These are phyloP conservation scores for Setipinna tenuifilis DNA, from an alignment of 2,797 vertebrate species.

Conservation along the genomic window DNA sequence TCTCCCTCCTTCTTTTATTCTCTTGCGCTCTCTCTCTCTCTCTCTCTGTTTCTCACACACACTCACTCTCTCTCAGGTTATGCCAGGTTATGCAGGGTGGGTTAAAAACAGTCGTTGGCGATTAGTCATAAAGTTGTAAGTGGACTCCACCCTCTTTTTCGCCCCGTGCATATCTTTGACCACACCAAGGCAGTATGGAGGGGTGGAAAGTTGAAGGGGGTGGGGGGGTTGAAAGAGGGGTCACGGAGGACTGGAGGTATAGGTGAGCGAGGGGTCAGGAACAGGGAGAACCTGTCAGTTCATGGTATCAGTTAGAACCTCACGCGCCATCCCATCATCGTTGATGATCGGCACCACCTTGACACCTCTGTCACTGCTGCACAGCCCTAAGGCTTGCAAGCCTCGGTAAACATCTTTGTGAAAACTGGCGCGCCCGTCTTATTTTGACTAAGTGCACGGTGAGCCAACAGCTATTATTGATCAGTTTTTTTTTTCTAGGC, in stretches of 20 bases:
- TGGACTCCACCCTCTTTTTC: slow-evolving; percentile 1
- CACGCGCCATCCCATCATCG: too few relatives aligned
- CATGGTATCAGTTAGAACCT: too few relatives aligned
- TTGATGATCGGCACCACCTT: too few relatives aligned
- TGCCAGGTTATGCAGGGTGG: not conserved
- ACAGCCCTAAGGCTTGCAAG: too few relatives aligned
- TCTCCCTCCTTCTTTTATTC: not conserved
- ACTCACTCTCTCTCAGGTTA: not conserved
- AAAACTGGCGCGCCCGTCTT: too few relatives aligned
- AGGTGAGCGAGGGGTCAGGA: not conserved
- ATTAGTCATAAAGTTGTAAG: not conserved
- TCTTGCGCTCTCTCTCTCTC: not conserved
- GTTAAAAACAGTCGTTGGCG: slow-evolving; percentile 8
- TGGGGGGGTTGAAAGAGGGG: not conserved
- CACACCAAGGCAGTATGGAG: not conserved
- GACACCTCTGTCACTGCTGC: too few relatives aligned
- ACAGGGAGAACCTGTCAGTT: not conserved
- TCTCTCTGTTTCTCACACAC: not conserved
- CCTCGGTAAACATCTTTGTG: too few relatives aligned
- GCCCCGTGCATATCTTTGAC: not conserved
- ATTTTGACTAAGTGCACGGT: too few relatives aligned
- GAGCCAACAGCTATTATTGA: too few relatives aligned
- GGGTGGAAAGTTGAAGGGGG: not conserved
- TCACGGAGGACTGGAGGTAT: not conserved
- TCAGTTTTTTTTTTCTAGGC: too few relatives aligned